phyloP scores from a whole-genome alignment of 2,888 invertebrate species.

The Acanthosoma haemorrhoidale region DNA sequence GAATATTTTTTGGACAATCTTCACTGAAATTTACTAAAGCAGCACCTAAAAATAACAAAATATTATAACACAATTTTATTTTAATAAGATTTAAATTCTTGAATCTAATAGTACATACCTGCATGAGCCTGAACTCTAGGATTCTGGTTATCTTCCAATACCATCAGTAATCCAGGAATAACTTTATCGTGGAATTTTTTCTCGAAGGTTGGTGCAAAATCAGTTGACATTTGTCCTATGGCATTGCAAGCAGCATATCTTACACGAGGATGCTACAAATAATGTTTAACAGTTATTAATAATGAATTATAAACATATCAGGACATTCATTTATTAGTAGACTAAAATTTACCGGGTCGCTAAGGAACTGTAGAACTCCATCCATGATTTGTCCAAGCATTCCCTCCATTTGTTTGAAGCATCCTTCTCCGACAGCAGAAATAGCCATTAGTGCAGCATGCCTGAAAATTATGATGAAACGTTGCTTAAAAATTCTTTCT shows the following conservation, averaged over 20 bases:
- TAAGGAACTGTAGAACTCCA: constrained; percentile 78
- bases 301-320: background rate
- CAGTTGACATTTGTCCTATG: constrained; percentile 97
- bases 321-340: background rate
- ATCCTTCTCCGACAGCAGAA: constrained; percentile 96
- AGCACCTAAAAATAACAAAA: constrained; percentile 60
- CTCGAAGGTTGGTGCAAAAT: constrained; percentile 94
- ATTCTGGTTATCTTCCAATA: constrained; percentile 84
- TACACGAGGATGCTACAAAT: constrained; percentile 74
- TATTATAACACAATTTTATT: background rate
- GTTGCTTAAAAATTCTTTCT: too few relatives aligned
- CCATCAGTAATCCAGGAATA: constrained; percentile 80
- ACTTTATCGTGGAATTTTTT: constrained; percentile 97
- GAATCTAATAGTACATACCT: constrained; percentile 44
- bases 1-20: constrained; percentile 92
- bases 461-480: constrained; percentile 47
- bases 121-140: constrained; percentile 89
- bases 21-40: constrained; percentile 99
- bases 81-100: background rate
- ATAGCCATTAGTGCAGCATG: constrained; percentile 98
- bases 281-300: background rate
- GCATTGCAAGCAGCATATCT: constrained; percentile 98
- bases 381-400: constrained; percentile 90
- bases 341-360: constrained; percentile 64
- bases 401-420: constrained; percentile 95